Evolutionary conservation across 2,113 vertebrate species (phyloP).

Genomic region (Phrynosoma blainvillii): DNA sequence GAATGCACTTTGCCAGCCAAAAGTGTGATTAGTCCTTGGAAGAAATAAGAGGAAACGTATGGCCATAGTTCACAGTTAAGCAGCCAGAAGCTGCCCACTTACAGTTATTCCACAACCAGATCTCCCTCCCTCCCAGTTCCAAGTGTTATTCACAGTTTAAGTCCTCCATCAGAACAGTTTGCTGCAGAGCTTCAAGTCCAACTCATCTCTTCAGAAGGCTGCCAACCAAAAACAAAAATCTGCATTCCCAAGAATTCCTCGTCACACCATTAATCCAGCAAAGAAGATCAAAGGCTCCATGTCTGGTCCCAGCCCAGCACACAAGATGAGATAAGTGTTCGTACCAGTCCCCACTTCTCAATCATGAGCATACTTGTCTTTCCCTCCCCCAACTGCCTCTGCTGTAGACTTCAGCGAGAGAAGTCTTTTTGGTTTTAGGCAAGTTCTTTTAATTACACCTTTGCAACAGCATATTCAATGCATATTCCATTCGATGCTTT

Average conservation of each 20-base stretch:
- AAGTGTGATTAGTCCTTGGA: constrained; percentile 77
- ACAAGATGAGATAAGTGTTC: constrained; percentile 74
- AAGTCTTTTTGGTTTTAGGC: constrained; percentile 53
- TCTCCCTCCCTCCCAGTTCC: constrained; percentile 69
- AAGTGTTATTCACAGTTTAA: constrained; percentile 81
- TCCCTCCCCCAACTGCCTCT: constrained; percentile 48
- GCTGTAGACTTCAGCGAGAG: constrained; percentile 77
- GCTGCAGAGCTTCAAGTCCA: constrained; percentile 71
- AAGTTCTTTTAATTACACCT: constrained; percentile 84
- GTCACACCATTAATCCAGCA: constrained; percentile 62
- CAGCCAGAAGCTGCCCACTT: constrained; percentile 76
- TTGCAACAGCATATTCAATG: constrained; percentile 96
- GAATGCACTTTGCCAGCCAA: constrained; percentile 87
- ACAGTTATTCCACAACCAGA: constrained; percentile 76
- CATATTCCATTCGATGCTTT: constrained; percentile 92
- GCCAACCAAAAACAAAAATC: constrained; percentile 55
- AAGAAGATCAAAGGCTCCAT: constrained; percentile 64
- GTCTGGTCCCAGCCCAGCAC: constrained; percentile 85
- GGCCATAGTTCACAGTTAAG: constrained; percentile 85
- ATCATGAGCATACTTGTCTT: constrained; percentile 74
- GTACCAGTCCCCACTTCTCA: constrained; percentile 78
- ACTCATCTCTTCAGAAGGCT: constrained; percentile 63
- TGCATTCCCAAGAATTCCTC: constrained; percentile 60
- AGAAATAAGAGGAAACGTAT: constrained; percentile 68
- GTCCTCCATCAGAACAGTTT: constrained; percentile 76